Base-by-base conservation (phyloP, 37 sponge, comb jelly and placozoan species). In the Aplysina aerophoba region DNA sequence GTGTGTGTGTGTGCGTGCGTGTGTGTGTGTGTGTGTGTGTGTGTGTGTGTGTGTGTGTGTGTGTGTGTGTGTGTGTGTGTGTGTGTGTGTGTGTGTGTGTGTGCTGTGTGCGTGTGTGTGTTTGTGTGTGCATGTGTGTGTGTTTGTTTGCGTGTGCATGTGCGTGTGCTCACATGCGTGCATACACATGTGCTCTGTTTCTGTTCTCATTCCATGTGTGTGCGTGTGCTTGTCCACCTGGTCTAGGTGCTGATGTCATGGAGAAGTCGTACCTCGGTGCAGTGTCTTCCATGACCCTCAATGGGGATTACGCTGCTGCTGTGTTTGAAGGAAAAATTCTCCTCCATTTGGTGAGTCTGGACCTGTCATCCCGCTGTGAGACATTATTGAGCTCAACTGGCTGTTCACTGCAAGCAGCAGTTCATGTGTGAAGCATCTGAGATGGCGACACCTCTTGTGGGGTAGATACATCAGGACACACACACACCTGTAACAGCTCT, bases 221-320 rank as follows among this genome's bases (percentile, higher is more conserved):
- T 31, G 30, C 31, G 22, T 21, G 25, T 4, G 19, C 44, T 63
- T 67, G 19, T 83, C 44, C 50, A 21, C 65, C 38, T 50, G 61
- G n/a, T n/a, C n/a, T 65, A 37, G 37, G 82, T 24, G 84, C 81
- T 24, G 78, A 64, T 31, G 82, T 92, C 2, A 71, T 86, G 33
- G 97, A 97, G 83, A 81, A 81, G 62, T 92, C 96, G 12, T 98
- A 93, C 85, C 79, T 93, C 3, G 96, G 95, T 17, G 86, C 84
- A 31, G 86, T 98, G n/a, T 30, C 68, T 30, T 40, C 65, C 24
- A 84, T 98, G 81, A 35, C 68, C 25, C 87, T 98, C 44, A 93
- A 91, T 86, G 87, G 84, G 16, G 87, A 81, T 40, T 98, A 98
- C 74, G 94, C 93, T 77, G 96, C 98, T 34, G 96, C 87, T 16